Conservation (phyloP, 2,888 invertebrate genomes). For the Herminia tarsipennalis region DNA sequence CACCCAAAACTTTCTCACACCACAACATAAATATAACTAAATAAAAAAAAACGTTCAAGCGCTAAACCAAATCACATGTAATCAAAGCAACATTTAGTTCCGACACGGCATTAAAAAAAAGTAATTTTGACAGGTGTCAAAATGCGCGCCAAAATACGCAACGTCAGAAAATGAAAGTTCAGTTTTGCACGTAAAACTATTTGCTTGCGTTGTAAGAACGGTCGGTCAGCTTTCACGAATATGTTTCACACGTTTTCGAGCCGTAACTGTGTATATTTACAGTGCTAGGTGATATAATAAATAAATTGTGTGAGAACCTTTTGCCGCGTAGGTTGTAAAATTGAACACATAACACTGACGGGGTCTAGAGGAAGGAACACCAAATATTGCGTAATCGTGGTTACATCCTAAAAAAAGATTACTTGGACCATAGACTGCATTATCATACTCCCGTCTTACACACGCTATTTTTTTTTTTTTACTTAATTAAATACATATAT, state of each 20-base stretch:
- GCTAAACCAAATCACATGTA: conserved; percentile 3
- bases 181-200: conserved; percentile 47
- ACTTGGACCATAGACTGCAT: too few relatives aligned
- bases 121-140: conserved; percentile 52
- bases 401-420: too few relatives aligned
- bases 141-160: conserved; percentile 36
- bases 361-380: too few relatives aligned
- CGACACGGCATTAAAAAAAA: conserved; percentile 16
- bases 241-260: conserved; percentile 78
- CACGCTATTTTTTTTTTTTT: too few relatives aligned
- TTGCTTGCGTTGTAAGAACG: conserved; percentile 39
- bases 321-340: conserved; percentile 10
- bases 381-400: too few relatives aligned
- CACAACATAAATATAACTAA: conserved; percentile 1
- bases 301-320: conserved; percentile 38
- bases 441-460: too few relatives aligned
- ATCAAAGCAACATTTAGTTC: conserved; percentile 6
- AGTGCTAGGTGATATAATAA: conserved; percentile 43
- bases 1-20: conserved; percentile 14
- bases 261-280: conserved; percentile 43
- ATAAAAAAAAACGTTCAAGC: not conserved
- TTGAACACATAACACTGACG: too few relatives aligned
- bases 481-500: too few relatives aligned
- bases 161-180: conserved; percentile 55
- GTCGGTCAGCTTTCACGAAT: conserved; percentile 65